Evolutionary conservation across 2,797 vertebrate genomes (phyloP).

Genomic region (Heterohyrax brucei): DNA sequence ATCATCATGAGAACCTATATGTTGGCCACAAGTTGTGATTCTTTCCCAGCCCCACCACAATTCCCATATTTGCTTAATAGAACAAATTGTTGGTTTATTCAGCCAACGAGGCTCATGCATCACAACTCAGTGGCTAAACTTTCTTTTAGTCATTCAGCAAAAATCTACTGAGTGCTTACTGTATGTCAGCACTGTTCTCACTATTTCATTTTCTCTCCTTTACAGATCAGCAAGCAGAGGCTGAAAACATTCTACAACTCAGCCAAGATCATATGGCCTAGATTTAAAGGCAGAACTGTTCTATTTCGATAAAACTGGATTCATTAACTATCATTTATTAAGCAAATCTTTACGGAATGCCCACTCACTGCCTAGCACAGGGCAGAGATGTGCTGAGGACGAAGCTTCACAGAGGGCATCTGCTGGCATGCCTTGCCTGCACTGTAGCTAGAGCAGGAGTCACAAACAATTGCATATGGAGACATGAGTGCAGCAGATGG

Average conservation of each 20-base stretch:
- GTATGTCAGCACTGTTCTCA: background rate
- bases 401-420: background rate
- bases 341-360: conserved; percentile 52
- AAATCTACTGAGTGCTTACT: no score
- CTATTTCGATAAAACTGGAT: background rate
- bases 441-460: background rate
- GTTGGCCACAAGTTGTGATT: background rate
- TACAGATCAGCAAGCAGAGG: conserved; percentile 25
- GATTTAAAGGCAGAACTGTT: conserved; percentile 55
- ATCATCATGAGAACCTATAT: background rate
- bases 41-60: background rate
- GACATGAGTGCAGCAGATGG: background rate
- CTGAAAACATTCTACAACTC: background rate
- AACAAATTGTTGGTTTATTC: conserved; percentile 4
- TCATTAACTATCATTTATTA: conserved; percentile 65
- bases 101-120: background rate
- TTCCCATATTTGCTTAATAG: background rate
- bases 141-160: background rate
- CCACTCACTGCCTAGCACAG: background rate
- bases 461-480: background rate
- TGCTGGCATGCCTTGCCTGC: background rate
- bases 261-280: conserved; percentile 7
- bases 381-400: background rate
- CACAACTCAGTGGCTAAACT: background rate
- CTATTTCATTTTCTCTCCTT: conserved; percentile 5